These are phyloP conservation scores for Cheilosia variabilis DNA, from an alignment of 2,888 invertebrate species.

Conservation along the genomic window DNA sequence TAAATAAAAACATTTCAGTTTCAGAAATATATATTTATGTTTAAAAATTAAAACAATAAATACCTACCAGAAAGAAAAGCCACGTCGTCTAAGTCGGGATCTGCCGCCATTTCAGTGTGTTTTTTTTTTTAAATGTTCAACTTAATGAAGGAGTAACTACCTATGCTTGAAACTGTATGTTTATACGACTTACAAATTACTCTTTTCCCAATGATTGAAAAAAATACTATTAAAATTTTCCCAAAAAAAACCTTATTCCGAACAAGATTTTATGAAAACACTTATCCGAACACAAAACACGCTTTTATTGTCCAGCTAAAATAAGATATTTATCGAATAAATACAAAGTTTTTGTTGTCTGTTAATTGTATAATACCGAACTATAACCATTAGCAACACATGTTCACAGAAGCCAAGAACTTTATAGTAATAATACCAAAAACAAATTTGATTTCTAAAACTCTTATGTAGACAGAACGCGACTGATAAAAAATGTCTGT, in stretches of 20 bases:
- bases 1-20: not conserved
- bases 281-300: too few species aligned
- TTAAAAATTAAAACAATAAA: not conserved
- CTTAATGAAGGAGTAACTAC: not conserved
- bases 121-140: not conserved
- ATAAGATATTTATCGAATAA: too few species aligned
- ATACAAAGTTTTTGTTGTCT: too few species aligned
- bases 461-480: not conserved
- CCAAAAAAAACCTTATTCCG: too few species aligned
- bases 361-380: too few species aligned
- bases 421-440: not conserved
- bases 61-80: constrained; percentile 40
- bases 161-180: not conserved
- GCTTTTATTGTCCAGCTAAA: too few species aligned
- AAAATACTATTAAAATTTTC: too few species aligned
- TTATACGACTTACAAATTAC: not conserved
- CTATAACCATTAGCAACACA: too few species aligned
- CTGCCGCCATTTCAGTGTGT: constrained; percentile 35
- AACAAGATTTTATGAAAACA: too few species aligned
- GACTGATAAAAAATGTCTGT: not conserved
- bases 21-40: not conserved
- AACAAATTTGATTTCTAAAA: not conserved
- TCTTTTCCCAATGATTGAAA: too few species aligned
- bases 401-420: not conserved
- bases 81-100: constrained; percentile 50